Percentiles rank a stretch among this genome's conserved stretches.
Conservation (phyloP, 2,113 vertebrate species). For the Hippocampus guttulatus region DNA sequence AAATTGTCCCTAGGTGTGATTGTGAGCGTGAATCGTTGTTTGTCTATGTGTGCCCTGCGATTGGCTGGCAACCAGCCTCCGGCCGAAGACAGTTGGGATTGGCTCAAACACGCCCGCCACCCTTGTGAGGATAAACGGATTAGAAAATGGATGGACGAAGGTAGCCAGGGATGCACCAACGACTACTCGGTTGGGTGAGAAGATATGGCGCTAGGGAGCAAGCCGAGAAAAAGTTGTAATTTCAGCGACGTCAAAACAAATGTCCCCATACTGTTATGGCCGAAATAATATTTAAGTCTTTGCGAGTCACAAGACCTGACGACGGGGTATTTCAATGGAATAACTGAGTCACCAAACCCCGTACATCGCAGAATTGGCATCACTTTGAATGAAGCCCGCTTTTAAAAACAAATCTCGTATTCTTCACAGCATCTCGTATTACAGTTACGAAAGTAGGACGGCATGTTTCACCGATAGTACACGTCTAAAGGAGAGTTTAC, state of each 20-base stretch:
- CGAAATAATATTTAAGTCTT: neutral
- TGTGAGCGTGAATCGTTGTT: too few species aligned
- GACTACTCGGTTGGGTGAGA: neutral
- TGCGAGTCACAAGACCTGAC: neutral
- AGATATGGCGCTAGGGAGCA: neutral
- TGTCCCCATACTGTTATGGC: neutral
- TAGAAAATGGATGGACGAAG: too few species aligned
- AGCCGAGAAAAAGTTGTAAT: neutral
- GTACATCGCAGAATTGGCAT: neutral
- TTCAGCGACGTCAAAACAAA: neutral
- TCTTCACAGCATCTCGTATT: neutral
- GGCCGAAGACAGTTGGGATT: too few species aligned
- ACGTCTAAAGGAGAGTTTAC: neutral
- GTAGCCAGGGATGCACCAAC: neutral
- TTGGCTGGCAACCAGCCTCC: too few species aligned
- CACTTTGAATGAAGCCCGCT: constrained; percentile 1
- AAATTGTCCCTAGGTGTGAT: too few species aligned
- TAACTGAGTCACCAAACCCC: neutral
- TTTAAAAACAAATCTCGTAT: neutral
- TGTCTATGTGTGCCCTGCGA: too few species aligned
- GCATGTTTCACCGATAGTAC: neutral
- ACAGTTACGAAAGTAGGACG: neutral
- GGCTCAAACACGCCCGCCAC: too few species aligned
- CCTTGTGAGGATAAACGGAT: too few species aligned
- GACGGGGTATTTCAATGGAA: too few species aligned